Conservation (phyloP, 2,113 vertebrate species). For the Strix uralensis region DNA sequence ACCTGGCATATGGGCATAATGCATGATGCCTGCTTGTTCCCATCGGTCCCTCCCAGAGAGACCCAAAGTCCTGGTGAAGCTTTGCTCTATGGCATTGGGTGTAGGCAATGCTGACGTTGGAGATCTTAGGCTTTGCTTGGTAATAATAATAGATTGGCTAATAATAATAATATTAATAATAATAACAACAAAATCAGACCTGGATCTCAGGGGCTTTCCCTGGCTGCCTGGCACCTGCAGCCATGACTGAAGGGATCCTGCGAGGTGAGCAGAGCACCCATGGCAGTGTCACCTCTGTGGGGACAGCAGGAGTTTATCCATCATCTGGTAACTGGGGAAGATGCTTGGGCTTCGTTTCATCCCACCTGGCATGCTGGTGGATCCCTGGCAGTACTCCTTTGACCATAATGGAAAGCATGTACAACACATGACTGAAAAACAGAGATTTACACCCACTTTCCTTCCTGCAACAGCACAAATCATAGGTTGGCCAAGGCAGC, state of each 20-base stretch:
- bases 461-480: not conserved
- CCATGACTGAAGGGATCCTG: not conserved
- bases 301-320: not conserved
- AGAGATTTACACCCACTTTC: not conserved
- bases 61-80: not conserved
- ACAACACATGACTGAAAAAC: not conserved
- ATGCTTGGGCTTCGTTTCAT: not conserved
- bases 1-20: not conserved
- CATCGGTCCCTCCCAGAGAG: not conserved
- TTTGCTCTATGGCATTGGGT: fast-evolving
- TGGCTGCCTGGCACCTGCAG: not conserved
- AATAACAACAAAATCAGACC: not conserved
- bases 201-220: not conserved
- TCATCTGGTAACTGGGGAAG: not conserved
- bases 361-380: not conserved
- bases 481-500: not conserved
- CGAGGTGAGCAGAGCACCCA: not conserved
- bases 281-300: not conserved
- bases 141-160: not conserved
- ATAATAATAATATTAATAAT: not conserved
- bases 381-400: not conserved
- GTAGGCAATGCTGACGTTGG: not conserved
- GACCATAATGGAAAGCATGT: not conserved
- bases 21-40: not conserved
- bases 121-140: not conserved